phyloP scores from a whole-genome alignment of 2,888 invertebrate genomes.

The Asteroscopus sphinx region DNA sequence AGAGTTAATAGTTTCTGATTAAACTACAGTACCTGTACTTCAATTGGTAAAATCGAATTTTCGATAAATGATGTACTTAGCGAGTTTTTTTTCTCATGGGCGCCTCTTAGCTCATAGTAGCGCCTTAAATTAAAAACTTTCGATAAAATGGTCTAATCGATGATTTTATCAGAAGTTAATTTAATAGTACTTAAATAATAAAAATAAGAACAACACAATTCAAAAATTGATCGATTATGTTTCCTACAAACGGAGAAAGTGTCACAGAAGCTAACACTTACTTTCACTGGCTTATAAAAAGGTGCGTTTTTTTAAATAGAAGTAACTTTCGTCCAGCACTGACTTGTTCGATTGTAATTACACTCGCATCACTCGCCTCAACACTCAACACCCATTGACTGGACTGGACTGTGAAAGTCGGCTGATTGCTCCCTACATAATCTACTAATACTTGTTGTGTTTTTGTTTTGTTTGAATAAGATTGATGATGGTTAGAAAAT shows the following conservation, averaged over 20 bases:
- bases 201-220: conserved; percentile 39
- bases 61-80: too few species aligned
- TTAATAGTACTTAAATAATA: conserved; percentile 16
- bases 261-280: conserved; percentile 68
- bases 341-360: conserved; percentile 49
- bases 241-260: conserved; percentile 73
- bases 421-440: conserved; percentile 11
- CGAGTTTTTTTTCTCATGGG: too few species aligned
- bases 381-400: conserved; percentile 27
- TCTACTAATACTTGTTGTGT: conserved; percentile 4
- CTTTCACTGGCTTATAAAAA: conserved; percentile 75
- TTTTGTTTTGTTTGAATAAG: conserved; percentile 24
- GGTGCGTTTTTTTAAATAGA: conserved; percentile 49
- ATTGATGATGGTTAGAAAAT: conserved; percentile 11
- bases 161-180: too few species aligned
- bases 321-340: conserved; percentile 63
- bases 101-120: too few species aligned
- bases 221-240: conserved; percentile 58
- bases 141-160: background rate
- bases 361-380: conserved; percentile 28
- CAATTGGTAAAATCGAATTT: too few species aligned
- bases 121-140: conserved; percentile 7
- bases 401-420: conserved; percentile 47
- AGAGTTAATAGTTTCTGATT: too few species aligned
- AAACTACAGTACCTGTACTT: too few species aligned